phyloP scores from a whole-genome alignment of 1,140 invertebrate species.

The Eciton burchellii region DNA sequence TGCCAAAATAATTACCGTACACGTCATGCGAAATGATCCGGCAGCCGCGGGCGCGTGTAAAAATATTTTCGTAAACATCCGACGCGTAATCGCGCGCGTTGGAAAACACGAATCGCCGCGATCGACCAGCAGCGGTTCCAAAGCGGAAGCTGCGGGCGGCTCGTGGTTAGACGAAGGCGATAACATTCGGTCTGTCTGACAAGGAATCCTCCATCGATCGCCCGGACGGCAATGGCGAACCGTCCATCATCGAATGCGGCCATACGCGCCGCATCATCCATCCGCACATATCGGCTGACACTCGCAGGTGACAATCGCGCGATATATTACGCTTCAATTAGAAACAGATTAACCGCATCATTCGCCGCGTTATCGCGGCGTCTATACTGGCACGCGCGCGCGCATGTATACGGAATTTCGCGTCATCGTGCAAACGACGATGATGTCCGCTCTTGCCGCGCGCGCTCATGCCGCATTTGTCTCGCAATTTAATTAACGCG shows the following conservation, averaged over 20 bases:
- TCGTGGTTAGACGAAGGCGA: constrained; percentile 27
- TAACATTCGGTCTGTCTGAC: constrained; percentile 43
- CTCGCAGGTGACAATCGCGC: constrained; percentile 51
- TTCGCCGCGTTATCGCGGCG: constrained; percentile 47
- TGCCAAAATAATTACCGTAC: too few relatives aligned
- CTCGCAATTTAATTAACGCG: constrained; percentile 47
- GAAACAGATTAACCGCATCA: constrained; percentile 58
- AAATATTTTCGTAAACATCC: neutral
- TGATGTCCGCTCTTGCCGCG: constrained; percentile 6
- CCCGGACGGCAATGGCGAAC: constrained; percentile 5
- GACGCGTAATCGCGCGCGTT: neutral
- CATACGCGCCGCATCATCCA: constrained; percentile 20
- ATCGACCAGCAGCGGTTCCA: neutral
- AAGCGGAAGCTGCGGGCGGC: neutral
- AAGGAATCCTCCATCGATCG: constrained; percentile 45
- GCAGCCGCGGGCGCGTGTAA: neutral
- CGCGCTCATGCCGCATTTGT: constrained; percentile 27
- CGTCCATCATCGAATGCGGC: constrained; percentile 31
- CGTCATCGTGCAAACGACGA: constrained; percentile 16
- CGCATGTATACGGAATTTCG: constrained; percentile 4
- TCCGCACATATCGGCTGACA: constrained; percentile 34
- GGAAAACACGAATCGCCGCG: neutral
- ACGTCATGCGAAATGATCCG: too few relatives aligned
- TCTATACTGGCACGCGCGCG: constrained; percentile 2
- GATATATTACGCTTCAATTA: constrained; percentile 55